phyloP scores from a whole-genome alignment of 2,113 vertebrate species.

The Pelmatolapia mariae region DNA sequence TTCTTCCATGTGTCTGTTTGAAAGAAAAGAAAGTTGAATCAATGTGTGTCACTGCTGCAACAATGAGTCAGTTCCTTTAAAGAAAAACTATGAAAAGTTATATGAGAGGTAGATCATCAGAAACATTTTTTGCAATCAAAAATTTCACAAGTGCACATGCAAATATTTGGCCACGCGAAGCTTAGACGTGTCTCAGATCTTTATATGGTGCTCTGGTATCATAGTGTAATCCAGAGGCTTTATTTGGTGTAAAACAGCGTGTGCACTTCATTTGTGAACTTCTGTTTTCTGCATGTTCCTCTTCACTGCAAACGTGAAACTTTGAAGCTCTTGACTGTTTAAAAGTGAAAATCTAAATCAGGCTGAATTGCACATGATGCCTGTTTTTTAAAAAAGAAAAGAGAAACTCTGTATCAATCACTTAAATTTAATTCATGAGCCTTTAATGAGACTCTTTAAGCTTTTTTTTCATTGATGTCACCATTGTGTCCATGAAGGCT shows the following conservation, averaged over 20 bases:
- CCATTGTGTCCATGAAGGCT: conserved; percentile 59
- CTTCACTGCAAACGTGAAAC: not conserved
- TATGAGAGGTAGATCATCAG: fast-evolving
- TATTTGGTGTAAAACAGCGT: not conserved
- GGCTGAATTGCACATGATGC: not conserved
- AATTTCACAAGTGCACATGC: not conserved
- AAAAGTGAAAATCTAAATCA: not conserved
- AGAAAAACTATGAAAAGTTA: not conserved
- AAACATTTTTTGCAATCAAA: not conserved
- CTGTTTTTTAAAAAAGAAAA: not conserved
- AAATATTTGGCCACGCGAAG: fast-evolving
- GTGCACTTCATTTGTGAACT: not conserved
- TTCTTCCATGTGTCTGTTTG: not conserved
- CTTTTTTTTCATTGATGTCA: not conserved
- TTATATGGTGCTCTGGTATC: not conserved
- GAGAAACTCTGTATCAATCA: not conserved
- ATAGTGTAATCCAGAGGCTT: not conserved
- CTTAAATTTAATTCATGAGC: not conserved
- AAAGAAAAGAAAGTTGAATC: not conserved
- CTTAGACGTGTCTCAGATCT: not conserved
- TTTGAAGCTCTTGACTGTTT: not conserved
- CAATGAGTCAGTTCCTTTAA: fast-evolving
- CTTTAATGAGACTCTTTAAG: not conserved
- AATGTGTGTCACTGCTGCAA: not conserved
- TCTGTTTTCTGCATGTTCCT: not conserved